Base-by-base conservation (phyloP, 2,113 vertebrate genomes). In the Sisor rabdophorus region DNA sequence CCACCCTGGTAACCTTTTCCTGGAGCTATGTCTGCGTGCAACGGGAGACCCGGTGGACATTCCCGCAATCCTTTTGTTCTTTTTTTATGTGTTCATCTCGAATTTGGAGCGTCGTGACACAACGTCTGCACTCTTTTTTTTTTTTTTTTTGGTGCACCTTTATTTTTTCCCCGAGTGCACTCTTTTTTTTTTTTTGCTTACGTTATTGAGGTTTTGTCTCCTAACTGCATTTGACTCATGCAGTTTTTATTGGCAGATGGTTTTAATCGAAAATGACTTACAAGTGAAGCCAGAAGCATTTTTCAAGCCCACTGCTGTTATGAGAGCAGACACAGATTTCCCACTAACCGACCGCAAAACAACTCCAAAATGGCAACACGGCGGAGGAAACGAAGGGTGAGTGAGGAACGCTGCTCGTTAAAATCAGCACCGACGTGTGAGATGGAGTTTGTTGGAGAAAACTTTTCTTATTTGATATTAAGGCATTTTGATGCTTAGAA, bases 1-100 rank as follows among this genome's bases (percentile, higher is more conserved):
- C 85, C 87, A 79, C 85, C 83, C 73, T 59, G 32, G 77, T 88
- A 87, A 90, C 90, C 90, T 88, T 86, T 87, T 82, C 78, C 72
- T 84, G 80, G 84, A 84, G 81, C 79, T 81, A 85, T 76, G 75
- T 65, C 73, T 80, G 80, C 77, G 83, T 80, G 79, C 75, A 85
- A 79, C 64, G 69, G 55, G 67, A 22, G 78, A 30, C 75, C 79
- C 72, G 56, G 72, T 71, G 68, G 82, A 83, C 76, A 79, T 81
- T 83, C 68, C 53, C 28, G 22, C 24, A 77, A 71, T 79, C 65
- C 77, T 79, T 84, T 74, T 77, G 77, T 79, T 84, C 82, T 79
- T 53, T 40, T 73, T 61, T 77, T 75, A 65, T 77, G 24, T 59
- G 8, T 80, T 78, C 76, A 76, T 59, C 75, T 63, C 32, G 70